Conservation (phyloP, 2,888 invertebrate genomes). For the Drosophila heteroneura region DNA sequence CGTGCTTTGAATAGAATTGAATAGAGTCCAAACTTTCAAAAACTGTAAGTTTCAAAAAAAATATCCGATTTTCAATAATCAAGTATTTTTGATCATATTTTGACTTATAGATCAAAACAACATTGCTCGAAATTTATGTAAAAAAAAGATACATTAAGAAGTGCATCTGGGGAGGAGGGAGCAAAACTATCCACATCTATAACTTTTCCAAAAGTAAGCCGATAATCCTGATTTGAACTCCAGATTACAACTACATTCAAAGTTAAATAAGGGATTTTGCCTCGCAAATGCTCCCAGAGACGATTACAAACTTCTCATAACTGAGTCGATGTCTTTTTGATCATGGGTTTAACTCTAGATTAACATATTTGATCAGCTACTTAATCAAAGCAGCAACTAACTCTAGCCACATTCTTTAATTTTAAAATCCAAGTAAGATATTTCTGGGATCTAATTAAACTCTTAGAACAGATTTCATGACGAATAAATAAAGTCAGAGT, state of each 20-base stretch:
- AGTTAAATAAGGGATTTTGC: not conserved
- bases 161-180: not conserved
- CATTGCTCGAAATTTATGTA: rapidly evolving
- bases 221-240: not conserved
- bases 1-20: not conserved
- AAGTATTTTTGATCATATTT: rapidly evolving
- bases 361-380: not conserved
- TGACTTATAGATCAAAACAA: not conserved
- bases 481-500: not conserved
- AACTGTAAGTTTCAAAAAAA: not conserved
- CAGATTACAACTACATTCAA: not conserved
- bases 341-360: not conserved
- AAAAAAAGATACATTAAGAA: no score
- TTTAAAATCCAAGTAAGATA: not conserved
- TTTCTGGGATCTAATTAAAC: not conserved
- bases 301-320: not conserved
- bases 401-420: not conserved
- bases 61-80: rapidly evolving
- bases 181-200: rapidly evolving
- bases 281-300: no score
- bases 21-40: not conserved
- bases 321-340: not conserved
- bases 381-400: not conserved
- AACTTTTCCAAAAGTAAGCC: not conserved
- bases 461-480: not conserved